Evolutionary conservation across 2,888 invertebrate genomes (phyloP), one percentile per base, ranked within the genome.

Genomic region (Caenorhabditis virilis): DNA sequence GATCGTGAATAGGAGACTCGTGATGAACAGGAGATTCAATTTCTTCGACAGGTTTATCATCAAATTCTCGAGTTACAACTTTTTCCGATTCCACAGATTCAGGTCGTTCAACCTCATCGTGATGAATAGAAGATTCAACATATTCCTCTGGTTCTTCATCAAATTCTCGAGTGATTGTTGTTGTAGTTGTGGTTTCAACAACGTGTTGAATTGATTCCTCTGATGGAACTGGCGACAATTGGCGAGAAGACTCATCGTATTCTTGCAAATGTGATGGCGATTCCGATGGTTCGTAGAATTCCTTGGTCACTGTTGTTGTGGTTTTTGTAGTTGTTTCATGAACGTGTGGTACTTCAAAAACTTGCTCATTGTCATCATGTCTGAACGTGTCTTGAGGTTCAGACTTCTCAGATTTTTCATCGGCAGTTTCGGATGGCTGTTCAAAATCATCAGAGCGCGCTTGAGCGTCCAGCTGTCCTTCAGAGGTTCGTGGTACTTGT

Each of bases 181-280:
- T 55, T 22, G 53, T 48, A 3, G 52, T 57, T n/a, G 48, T 53
- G 36, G 63, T 63, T 22, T 48, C 53, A 0, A 48, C 38, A 36
- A 51, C 41, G 15, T 50, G 39, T 15, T 42, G 42, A 16, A 18
- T 11, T 9, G n/a, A 43, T 26, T 43, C 16, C 6, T 22, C 16
- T 43, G 43, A n/a, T 20, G 6, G 6, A 15, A 15, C 22, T 6
- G 23, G 45, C 23, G 23, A 7, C 30, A 33, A 11, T 9, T 47
- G 11, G 3, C 25, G 16, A 5, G 9, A 5, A 13, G 5, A 5
- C 4, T 18, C 26, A 18, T 42, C 43, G 5, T 4, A 11, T 6
- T 39, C 5, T 18, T 38, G 20, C 6, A 9, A 6, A 30, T 30
- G 30, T 9, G 4, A 15, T 36, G 36, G 9, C n/a, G 36, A 36